Evolutionary conservation across 1,140 invertebrate species (phyloP).

Genomic region (Galendromus occidentalis): DNA sequence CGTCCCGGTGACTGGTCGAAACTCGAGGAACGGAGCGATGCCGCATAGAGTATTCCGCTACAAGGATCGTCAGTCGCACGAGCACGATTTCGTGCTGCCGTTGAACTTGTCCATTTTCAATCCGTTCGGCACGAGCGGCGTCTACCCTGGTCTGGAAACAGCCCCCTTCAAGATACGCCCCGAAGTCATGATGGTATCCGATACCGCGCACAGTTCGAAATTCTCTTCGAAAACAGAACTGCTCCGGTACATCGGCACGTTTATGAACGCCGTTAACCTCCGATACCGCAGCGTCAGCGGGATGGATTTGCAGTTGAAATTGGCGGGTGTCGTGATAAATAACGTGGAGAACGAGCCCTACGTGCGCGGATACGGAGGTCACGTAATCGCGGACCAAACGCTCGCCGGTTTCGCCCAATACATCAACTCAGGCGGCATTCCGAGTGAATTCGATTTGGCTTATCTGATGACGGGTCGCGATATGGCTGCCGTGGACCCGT

Average conservation of each 20-base stretch:
- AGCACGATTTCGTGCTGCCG: background rate
- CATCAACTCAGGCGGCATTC: constrained; percentile 6
- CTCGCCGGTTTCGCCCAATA: constrained; percentile 7
- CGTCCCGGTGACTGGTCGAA: background rate
- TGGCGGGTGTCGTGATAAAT: constrained; percentile 5
- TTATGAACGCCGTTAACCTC: constrained; percentile 1
- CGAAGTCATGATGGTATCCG: background rate
- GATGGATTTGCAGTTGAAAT: background rate
- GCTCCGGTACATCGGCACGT: background rate
- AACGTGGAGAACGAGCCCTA: background rate
- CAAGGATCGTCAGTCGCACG: constrained; percentile 4
- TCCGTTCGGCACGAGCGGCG: background rate
- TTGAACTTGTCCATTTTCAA: background rate
- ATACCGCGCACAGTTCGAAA: constrained; percentile 1
- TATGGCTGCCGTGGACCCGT: background rate
- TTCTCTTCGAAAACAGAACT: background rate
- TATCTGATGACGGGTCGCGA: constrained; percentile 2
- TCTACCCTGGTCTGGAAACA: background rate
- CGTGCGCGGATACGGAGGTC: background rate
- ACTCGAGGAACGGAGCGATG: background rate
- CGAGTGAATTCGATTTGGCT: background rate
- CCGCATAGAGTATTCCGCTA: background rate
- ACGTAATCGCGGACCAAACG: background rate
- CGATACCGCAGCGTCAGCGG: background rate
- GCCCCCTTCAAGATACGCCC: background rate